phyloP scores from a whole-genome alignment of 2,888 invertebrate genomes.

The Campoplex capitator region DNA sequence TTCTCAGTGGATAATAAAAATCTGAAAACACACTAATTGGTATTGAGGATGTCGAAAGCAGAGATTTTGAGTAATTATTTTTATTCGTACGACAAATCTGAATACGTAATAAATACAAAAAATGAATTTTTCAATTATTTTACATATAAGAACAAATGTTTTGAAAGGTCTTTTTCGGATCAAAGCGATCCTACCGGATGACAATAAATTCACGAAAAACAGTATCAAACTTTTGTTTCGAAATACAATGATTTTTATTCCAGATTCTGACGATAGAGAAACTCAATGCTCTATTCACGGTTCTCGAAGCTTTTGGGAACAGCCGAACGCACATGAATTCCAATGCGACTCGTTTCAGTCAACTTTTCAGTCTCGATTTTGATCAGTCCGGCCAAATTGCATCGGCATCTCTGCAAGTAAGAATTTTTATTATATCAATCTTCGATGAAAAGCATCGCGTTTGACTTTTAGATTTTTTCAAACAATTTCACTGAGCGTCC shows the following conservation, averaged over 20 bases:
- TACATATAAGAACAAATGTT: neutral
- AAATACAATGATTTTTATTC: conserved; percentile 59
- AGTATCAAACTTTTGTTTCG: neutral
- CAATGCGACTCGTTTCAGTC: conserved; percentile 96
- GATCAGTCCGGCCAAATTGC: conserved; percentile 96
- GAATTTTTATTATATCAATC: conserved; percentile 25
- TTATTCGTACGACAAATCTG: too few relatives aligned
- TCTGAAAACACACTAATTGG: neutral
- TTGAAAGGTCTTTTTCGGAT: neutral
- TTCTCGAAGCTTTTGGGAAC: conserved; percentile 96
- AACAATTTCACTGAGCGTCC: neutral
- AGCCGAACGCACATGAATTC: conserved; percentile 93
- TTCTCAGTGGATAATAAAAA: neutral
- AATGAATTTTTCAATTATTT: neutral
- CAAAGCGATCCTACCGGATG: neutral
- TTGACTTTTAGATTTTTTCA: neutral
- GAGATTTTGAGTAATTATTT: neutral
- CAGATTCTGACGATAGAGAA: conserved; percentile 91
- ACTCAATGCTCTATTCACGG: conserved; percentile 92
- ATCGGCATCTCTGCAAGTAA: conserved; percentile 94
- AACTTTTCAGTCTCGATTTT: conserved; percentile 96
- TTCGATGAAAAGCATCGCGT: neutral
- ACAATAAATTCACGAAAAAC: neutral
- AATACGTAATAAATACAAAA: neutral
- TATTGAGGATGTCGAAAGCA: neutral